A percentile compares a stretch with the other conserved stretches of the same genome.
Evolutionary conservation across 2,113 vertebrate species (phyloP).

Genomic region (Lepidothrix coronata): DNA sequence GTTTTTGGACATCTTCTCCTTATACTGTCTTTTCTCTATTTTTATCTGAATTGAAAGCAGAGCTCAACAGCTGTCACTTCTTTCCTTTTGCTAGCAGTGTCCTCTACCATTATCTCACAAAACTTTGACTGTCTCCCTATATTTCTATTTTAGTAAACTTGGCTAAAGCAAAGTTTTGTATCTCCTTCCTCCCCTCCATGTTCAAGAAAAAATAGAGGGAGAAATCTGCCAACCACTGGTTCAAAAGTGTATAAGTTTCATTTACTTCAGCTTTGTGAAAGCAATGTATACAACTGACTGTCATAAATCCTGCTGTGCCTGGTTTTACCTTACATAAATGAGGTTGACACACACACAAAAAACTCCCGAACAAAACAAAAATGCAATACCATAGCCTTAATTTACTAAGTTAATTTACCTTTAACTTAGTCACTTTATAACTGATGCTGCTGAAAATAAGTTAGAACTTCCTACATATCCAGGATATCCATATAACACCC

Average conservation of each 20-base stretch:
- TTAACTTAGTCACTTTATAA: not conserved
- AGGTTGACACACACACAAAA: not conserved
- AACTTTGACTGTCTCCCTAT: not conserved
- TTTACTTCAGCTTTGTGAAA: not conserved
- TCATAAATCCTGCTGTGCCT: not conserved
- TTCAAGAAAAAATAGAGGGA: not conserved
- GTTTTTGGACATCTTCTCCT: not conserved
- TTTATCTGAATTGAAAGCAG: not conserved
- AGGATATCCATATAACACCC: not conserved
- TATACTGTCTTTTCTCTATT: not conserved
- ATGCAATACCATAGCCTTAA: not conserved
- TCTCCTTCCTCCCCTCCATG: not conserved
- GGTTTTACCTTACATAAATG: not conserved
- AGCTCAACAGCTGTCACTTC: not conserved
- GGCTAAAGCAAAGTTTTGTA: not conserved
- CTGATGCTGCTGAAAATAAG: not conserved
- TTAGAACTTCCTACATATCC: not conserved
- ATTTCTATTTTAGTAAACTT: not conserved
- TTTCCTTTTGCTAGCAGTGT: not conserved
- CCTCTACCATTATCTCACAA: not conserved
- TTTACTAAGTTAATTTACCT: not conserved
- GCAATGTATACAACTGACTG: not conserved
- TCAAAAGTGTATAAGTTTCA: not conserved
- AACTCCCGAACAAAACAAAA: not conserved
- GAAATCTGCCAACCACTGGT: rapidly evolving